These are phyloP conservation scores for Cyclina sinensis DNA, from an alignment of 1,140 invertebrate genomes.

Conservation along the genomic window DNA sequence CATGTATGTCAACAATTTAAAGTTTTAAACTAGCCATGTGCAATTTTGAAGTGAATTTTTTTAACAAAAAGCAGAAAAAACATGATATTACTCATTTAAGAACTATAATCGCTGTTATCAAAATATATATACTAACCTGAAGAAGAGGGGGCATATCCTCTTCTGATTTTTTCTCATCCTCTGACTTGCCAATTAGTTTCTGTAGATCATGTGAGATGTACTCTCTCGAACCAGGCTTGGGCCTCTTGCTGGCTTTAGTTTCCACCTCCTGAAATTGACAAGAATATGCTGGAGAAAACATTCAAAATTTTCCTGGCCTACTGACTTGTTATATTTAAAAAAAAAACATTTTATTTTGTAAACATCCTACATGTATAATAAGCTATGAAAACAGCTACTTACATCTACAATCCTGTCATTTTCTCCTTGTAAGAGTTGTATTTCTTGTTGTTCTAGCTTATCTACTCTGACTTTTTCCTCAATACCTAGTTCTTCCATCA, in stretches of 20 bases:
- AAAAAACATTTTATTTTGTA: no score
- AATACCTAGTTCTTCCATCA: constrained; percentile 81
- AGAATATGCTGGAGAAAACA: no score
- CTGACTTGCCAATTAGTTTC: constrained; percentile 72
- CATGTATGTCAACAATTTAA: no score
- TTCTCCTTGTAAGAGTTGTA: constrained; percentile 70
- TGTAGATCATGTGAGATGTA: constrained; percentile 79
- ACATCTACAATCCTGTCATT: constrained; percentile 66
- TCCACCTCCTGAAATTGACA: constrained; percentile 44
- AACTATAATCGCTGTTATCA: no score
- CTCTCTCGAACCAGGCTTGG: constrained; percentile 73
- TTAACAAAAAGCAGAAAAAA: no score
- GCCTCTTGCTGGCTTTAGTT: constrained; percentile 48
- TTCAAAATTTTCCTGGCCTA: no score
- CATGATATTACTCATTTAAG: no score
- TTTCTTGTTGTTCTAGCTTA: constrained; percentile 71
- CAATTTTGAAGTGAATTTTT: no score
- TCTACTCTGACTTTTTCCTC: constrained; percentile 70
- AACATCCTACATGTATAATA: no score
- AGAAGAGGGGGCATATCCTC: constrained; percentile 84
- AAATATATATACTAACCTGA: constrained; percentile 75
- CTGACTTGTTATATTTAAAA: no score
- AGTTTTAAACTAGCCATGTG: no score
- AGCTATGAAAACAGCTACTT: no score
- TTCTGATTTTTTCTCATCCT: constrained; percentile 76